Evolutionary conservation across 2,797 vertebrate genomes (phyloP), one percentile per base, ranked within the genome.

Genomic region (Diplodus sargus): DNA sequence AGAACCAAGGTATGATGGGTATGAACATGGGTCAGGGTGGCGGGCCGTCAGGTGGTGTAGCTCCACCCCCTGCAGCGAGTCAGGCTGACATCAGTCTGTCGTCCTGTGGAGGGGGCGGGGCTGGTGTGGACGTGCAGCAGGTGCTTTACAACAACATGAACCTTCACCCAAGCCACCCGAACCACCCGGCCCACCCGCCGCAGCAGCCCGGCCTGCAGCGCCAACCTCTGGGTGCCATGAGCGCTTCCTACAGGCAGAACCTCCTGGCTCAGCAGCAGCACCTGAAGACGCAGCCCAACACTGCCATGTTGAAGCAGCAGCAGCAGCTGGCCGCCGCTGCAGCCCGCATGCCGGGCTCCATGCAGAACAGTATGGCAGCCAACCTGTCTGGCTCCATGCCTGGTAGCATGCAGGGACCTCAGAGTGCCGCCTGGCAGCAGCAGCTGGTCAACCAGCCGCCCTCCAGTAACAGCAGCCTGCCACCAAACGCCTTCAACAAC

Each of bases 1-100:
- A 96, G 91, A 91, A 93, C n/a, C 97, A 96, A 85, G 93, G 90
- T 82, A 96, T 99, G 94, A 96, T 99, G 92, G 95, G 95, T 49
- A 95, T 99, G 91, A 96, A 89, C 64, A 90, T 96, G 70, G 95
- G 94, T 2, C 97, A 97, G 62, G 83, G 85, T 0, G 85, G 95
- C 0, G 96, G 96, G 20, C 90, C 96, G 1, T 58, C 94, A 0
- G 75, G 89, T 0, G 84, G 89, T 0, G 94, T 86, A 1, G 89
- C 89, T 4, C 88, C 96, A 5, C 92, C 95, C 65, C 84, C 97
- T 0, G 85, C 92, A 0, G 94, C 92, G 28, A 90, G 88, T 78
- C 97, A 97, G 84, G 93, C 96, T 42, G 98, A 99, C 39, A 92
- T 97, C 42, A 94, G 88, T 5, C 94, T 97, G 34, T 74, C 95